Evolutionary conservation across 1,140 invertebrate genomes (phyloP), one percentile per base, ranked within the genome.

Genomic region (Nasonia vitripennis): DNA sequence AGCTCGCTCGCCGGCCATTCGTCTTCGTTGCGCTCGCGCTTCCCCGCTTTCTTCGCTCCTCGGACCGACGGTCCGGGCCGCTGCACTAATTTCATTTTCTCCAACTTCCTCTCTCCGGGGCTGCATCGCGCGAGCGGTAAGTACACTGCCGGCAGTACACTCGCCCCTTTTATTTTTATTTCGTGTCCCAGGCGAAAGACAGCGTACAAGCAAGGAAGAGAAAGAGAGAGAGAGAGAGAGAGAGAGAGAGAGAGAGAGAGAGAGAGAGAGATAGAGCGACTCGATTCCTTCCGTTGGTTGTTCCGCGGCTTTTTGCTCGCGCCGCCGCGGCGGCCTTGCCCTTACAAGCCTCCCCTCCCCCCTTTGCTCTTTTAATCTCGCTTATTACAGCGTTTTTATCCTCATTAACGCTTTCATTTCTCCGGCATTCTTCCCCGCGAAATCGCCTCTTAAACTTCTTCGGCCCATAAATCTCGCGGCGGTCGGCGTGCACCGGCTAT

Each of bases 351-450:
- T 0, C 9, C 41, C 41, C 0, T 10, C 41, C 41, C 9, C 75
- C 62, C 41, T 68, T 62, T 62, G 41, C 55, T 68, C 41, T 45
- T 73, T 82, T 82, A 82, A 82, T 82, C 73, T 68, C 81, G 73
- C 81, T 83, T 77, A 83, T 77, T 83, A 83, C 81, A 75, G n/a
- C 73, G 73, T 83, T 83, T 83, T 77, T 83, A 77, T 83, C 73
- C 81, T 83, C 71, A 83, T 83, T 83, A 83, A 83, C 81, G 81
- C 73, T 77, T 77, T 83, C 81, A 77, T 83, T 67, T 74, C 71
- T 75, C 62, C 81, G 81, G 48, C 67, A 62, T 75, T 83, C 73
- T 83, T 77, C n/a, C 20, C 34, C 71, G 48, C 23, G 51, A 62
- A 75, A 83, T 83, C 71, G 71, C 71, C 81, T 75, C 81, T 83